Evolutionary conservation across 2,888 invertebrate genomes (phyloP), one percentile per base, ranked within the genome.

Genomic region (Pediacus dermestoides): DNA sequence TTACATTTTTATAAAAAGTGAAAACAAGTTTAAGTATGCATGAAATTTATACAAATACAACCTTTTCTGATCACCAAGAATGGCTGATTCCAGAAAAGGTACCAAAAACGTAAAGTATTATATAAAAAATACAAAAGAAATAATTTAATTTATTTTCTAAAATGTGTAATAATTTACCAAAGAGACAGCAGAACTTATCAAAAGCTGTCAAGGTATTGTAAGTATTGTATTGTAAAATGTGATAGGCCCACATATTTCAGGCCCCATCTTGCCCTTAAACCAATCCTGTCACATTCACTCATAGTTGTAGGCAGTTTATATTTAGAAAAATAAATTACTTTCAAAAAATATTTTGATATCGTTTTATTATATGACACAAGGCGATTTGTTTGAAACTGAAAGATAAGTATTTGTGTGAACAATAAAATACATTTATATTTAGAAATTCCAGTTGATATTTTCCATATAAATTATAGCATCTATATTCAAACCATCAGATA

Each of bases 91-190:
- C 42, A 42, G 43, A 44, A 42, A 55, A 55, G 54, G 25, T 32
- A 30, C 31, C 25, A 38, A 27, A 38, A 28, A 27, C 32, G 32
- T n/a, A 38, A 39, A 30, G 34, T 39, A 34, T 37, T 37, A 39
- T 28, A 21, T 39, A 42, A 47, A 40, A 44, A 18, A 25, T 8
- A 18, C 12, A 18, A 30, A 44, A 40, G 41, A 46, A 50, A 46
- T 57, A 57, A 58, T 57, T 63, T 61, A 63, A 62, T 63, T 49
- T 47, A 53, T 59, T 59, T 61, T 61, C 56, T 62, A 63, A 67
- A 67, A 64, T 67, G 69, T 70, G 69, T 70, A 70, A 70, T 70
- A 70, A 64, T 64, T 61, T 68, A 70, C 69, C 69, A 70, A 70
- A 70, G 69, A 69, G 58, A 60, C 63, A 60, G 64, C 61, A 57